Percentiles rank a stretch among this genome's conserved stretches.
Evolutionary conservation across 1,140 invertebrate species (phyloP).

Genomic region (Lysiphlebus fabarum): DNA sequence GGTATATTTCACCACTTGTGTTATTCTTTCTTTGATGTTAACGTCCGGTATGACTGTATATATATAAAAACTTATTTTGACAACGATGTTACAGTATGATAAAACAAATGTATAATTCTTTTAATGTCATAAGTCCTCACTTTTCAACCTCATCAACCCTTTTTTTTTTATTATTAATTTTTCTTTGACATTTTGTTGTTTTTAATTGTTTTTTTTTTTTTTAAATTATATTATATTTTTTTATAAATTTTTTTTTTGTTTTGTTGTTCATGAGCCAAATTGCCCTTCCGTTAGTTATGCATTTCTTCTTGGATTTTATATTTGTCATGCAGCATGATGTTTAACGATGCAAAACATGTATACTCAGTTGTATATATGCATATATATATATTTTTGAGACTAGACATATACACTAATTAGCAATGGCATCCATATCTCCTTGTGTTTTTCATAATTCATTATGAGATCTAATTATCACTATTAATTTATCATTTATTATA

Average conservation of each 20-base stretch:
- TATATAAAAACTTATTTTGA: constrained; percentile 19
- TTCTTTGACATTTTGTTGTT: background rate
- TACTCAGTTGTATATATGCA: background rate
- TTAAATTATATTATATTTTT: constrained; percentile 14
- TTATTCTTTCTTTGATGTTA: constrained; percentile 28
- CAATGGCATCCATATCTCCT: constrained; percentile 37
- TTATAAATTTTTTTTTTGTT: constrained; percentile 25
- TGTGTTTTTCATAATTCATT: constrained; percentile 39
- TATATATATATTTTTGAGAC: constrained; percentile 27
- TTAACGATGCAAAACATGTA: constrained; percentile 27
- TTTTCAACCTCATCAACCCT: constrained; percentile 15
- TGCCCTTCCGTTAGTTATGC: constrained; percentile 13
- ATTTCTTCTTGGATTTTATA: too few relatives aligned
- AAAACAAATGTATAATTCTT: constrained; percentile 26
- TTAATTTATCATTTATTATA: constrained; percentile 19
- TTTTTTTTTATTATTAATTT: background rate
- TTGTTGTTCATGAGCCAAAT: background rate
- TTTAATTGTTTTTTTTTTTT: constrained; percentile 10
- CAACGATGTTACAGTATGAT: constrained; percentile 21
- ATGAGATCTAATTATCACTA: constrained; percentile 35
- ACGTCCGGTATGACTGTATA: constrained; percentile 20
- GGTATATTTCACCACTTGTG: constrained; percentile 24
- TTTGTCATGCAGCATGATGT: constrained; percentile 12
- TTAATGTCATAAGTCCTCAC: constrained; percentile 18
- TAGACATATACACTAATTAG: constrained; percentile 48